A percentile compares a stretch with the other conserved stretches of the same genome.
These are phyloP conservation scores for Chrosomus eos DNA, from an alignment of 2,797 vertebrate species.

Conservation along the genomic window DNA sequence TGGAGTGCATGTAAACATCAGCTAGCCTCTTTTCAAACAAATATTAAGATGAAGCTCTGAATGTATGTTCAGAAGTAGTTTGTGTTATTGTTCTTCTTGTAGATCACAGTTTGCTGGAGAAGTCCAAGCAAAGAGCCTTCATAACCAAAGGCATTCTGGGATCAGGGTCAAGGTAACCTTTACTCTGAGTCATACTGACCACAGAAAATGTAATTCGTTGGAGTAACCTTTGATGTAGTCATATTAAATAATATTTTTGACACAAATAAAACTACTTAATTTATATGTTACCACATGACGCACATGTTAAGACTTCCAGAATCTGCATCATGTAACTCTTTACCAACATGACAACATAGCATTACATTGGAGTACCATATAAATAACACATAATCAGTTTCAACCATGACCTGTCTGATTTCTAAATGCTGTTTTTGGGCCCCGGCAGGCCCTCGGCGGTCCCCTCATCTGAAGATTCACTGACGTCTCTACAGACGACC, in stretches of 20 bases:
- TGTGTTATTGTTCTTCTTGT: constrained; percentile 19
- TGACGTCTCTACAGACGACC: constrained; percentile 65
- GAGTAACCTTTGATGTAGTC: background rate
- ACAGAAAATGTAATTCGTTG: background rate
- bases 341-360: too few relatives aligned
- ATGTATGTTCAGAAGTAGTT: background rate
- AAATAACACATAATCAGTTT: background rate
- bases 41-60: background rate
- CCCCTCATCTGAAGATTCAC: constrained; percentile 36
- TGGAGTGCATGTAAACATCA: background rate
- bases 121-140: constrained; percentile 68
- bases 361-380: background rate
- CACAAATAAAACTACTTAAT: too few relatives aligned
- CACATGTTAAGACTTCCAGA: background rate
- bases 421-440: background rate
- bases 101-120: constrained; percentile 83
- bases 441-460: constrained; percentile 50
- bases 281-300: too few relatives aligned
- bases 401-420: background rate
- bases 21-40: background rate
- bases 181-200: background rate
- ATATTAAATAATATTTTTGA: background rate
- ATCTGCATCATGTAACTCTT: background rate
- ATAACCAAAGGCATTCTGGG: constrained; percentile 73
- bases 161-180: constrained; percentile 49